These are phyloP conservation scores for Lates calcarifer DNA, from an alignment of 2,113 vertebrate species.

Conservation along the genomic window DNA sequence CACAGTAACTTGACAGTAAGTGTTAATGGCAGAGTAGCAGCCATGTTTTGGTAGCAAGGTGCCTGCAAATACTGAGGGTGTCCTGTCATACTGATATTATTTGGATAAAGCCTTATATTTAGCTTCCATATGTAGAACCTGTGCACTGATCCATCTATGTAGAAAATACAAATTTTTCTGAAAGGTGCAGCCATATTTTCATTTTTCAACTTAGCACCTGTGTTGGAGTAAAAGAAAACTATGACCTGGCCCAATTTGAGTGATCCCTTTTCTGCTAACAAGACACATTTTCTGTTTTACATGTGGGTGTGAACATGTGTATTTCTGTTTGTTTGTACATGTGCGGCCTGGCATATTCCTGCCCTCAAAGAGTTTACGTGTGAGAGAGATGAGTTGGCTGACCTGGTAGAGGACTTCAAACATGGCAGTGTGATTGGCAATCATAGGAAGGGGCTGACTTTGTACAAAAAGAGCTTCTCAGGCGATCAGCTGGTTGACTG, in stretches of 20 bases:
- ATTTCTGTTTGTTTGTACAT: constrained; percentile 44
- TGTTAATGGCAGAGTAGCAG: neutral
- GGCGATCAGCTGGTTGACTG: constrained; percentile 77
- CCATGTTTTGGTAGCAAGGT: neutral
- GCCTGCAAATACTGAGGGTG: neutral
- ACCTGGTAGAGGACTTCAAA: constrained; percentile 80
- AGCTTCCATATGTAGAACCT: too few relatives aligned
- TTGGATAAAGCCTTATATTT: too few relatives aligned
- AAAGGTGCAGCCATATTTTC: too few relatives aligned
- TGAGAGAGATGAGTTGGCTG: constrained; percentile 81
- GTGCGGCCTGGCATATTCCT: constrained; percentile 32
- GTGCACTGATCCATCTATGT: too few relatives aligned
- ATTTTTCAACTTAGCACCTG: neutral
- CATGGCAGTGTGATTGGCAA: constrained; percentile 75
- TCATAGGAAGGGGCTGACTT: constrained; percentile 75
- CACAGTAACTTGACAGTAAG: neutral
- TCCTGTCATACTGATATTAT: neutral
- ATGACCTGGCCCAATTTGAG: neutral
- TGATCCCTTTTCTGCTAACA: neutral
- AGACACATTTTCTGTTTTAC: neutral
- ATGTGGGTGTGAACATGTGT: constrained; percentile 19
- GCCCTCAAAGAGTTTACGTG: constrained; percentile 74
- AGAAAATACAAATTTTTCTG: too few relatives aligned
- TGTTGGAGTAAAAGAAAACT: neutral
- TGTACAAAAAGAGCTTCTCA: constrained; percentile 81